phyloP scores from a whole-genome alignment of 2,797 vertebrate genomes.

The Denticeps clupeoides region DNA sequence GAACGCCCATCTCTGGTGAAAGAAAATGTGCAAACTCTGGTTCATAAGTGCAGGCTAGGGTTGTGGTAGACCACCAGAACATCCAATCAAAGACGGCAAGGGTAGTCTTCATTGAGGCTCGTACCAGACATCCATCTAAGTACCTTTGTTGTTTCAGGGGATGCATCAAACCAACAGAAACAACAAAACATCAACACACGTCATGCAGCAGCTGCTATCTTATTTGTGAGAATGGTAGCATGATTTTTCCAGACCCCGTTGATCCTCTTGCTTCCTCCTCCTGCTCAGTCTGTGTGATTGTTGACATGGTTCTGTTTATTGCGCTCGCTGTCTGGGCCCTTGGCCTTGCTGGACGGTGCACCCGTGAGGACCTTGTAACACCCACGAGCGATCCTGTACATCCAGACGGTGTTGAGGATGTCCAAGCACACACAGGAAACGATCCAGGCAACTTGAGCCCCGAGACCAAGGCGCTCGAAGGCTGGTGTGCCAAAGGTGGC shows the following conservation, averaged over 20 bases:
- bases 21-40: too few relatives aligned
- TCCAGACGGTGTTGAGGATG: slow-evolving; percentile 64
- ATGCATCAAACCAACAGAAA: too few relatives aligned
- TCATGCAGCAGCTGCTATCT: slow-evolving; percentile 5
- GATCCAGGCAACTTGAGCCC: slow-evolving; percentile 72
- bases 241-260: background rate
- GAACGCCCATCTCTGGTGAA: too few relatives aligned
- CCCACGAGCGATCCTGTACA: slow-evolving; percentile 65
- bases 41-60: too few relatives aligned
- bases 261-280: background rate
- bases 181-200: too few relatives aligned
- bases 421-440: slow-evolving; percentile 66
- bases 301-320: slow-evolving; percentile 40
- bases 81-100: too few relatives aligned
- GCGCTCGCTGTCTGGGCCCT: slow-evolving; percentile 19
- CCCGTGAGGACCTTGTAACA: slow-evolving; percentile 63
- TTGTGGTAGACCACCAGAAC: too few relatives aligned
- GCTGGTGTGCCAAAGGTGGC: slow-evolving; percentile 62
- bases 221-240: slow-evolving; percentile 10
- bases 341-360: slow-evolving; percentile 23
- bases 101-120: too few relatives aligned
- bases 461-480: slow-evolving; percentile 59
- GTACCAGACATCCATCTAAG: too few relatives aligned
- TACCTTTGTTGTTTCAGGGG: too few relatives aligned
- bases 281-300: slow-evolving; percentile 57